phyloP scores from a whole-genome alignment of 2,888 invertebrate species.

The Enchytraeus crypticus region DNA sequence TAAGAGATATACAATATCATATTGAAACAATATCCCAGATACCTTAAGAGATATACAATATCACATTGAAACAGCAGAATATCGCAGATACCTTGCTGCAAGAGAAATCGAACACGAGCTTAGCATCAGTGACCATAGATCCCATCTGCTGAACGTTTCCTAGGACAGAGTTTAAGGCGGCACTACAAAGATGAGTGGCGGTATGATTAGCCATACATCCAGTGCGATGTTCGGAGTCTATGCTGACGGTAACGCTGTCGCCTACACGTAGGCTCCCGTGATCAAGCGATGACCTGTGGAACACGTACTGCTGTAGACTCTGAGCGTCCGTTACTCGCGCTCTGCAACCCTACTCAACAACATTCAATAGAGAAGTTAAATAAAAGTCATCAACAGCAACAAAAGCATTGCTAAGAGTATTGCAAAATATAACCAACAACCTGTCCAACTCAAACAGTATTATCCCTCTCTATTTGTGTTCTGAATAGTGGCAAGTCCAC shows the following conservation, averaged over 20 bases:
- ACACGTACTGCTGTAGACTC: slow-evolving; percentile 80
- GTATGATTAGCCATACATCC: slow-evolving; percentile 60
- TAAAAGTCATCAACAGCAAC: no score
- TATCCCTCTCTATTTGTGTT: no score
- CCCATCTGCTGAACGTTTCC: slow-evolving; percentile 80
- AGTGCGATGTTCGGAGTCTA: slow-evolving; percentile 28
- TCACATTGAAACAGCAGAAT: no score
- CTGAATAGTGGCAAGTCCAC: no score
- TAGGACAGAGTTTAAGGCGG: slow-evolving; percentile 75
- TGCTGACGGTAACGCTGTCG: slow-evolving; percentile 59
- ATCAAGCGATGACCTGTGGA: slow-evolving; percentile 76
- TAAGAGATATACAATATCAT: no score
- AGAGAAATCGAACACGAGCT: slow-evolving; percentile 90
- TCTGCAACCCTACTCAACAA: slow-evolving; percentile 10
- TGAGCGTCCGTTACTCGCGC: slow-evolving; percentile 35
- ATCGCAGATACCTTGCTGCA: slow-evolving; percentile 30
- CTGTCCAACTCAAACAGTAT: no score
- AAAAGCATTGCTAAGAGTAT: no score
- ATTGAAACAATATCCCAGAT: no score
- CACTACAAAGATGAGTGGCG: slow-evolving; percentile 93
- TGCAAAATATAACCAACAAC: no score
- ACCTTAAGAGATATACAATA: no score
- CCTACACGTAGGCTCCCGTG: slow-evolving; percentile 55
- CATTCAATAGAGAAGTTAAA: no score
- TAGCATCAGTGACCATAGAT: slow-evolving; percentile 85